A percentile compares a stretch with the other conserved stretches of the same genome.
Conservation (phyloP, 2,888 invertebrate species). For the Rotaria socialis region DNA sequence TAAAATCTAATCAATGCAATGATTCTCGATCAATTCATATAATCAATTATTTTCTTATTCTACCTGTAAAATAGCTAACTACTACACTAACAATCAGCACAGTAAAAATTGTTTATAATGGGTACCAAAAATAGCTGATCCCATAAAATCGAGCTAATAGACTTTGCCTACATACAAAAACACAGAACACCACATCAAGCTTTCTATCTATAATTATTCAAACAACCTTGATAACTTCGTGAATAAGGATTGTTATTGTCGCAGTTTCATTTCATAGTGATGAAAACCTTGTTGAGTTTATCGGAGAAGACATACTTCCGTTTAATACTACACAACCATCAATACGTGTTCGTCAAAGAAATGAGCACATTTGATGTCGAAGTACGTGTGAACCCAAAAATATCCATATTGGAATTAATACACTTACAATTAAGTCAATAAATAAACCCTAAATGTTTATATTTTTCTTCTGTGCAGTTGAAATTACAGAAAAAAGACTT, state of each 20-base stretch:
- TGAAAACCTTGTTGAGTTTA: not conserved
- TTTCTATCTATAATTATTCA: not conserved
- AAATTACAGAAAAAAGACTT: not conserved
- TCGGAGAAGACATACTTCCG: not conserved
- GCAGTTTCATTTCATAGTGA: not conserved
- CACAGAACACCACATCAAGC: no score
- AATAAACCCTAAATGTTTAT: conserved; percentile 35
- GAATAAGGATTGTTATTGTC: not conserved
- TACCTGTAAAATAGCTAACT: conserved; percentile 12
- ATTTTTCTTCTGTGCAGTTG: not conserved
- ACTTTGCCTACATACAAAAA: not conserved
- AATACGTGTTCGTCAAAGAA: not conserved
- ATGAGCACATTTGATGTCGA: not conserved
- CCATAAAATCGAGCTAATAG: conserved; percentile 13
- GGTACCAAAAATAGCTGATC: conserved; percentile 15
- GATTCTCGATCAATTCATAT: not conserved
- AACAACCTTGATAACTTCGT: not conserved
- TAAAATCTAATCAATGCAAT: not conserved
- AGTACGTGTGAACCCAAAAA: conserved; percentile 6
- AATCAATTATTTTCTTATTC: no score
- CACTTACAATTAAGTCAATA: conserved; percentile 10
- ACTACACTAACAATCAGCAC: not conserved
- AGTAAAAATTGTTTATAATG: not conserved
- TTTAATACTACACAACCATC: not conserved
- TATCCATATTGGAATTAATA: conserved; percentile 34